Evolutionary conservation across 2,888 invertebrate species (phyloP), one percentile per base, ranked within the genome.

Genomic region (Herminia tarsipennalis): DNA sequence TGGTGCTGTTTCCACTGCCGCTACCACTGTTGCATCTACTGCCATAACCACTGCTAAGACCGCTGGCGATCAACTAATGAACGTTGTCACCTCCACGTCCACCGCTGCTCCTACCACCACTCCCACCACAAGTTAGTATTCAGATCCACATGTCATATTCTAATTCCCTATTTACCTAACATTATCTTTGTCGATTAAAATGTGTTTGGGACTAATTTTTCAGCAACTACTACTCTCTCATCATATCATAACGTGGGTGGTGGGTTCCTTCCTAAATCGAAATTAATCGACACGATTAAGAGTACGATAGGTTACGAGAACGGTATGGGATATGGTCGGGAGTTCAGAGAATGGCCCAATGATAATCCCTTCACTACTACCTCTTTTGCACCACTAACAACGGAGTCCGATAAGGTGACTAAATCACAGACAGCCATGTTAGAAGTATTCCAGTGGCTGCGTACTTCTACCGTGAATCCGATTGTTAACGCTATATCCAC

Each of bases 1-100:
- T 38, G 93, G 94, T 59, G 93, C 94, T 69, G 83, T 92, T 44
- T 88, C 92, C 38, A 92, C 93, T 35, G 90, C 92, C 25, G 92
- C 93, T 36, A 84, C 92, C 52, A 84, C 91, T 35, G 76, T 92
- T 36, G 91, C 92, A 49, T 83, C 92, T 46, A 83, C 91, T 30
- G 83, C 89, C 32, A 78, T 88, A 37, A 86, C 86, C 29, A 76
- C 91, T 46, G 84, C 81, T 57, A 91, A 87, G 76, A 73, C 76
- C 49, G 76, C 84, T 56, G 88, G 86, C 46, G 84, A 87, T 46
- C 83, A 87, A 73, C 61, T 88, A 48, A 53, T 88, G 64, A 81
- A 84, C 73, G 73, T 84, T 70, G 73, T 83, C 32, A 84, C 89
- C 48, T 79, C 78, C 43, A 83, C 91, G 30, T 47, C 46, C 29